These are phyloP conservation scores for Microplitis manilae DNA, from an alignment of 2,888 invertebrate genomes.

Conservation along the genomic window DNA sequence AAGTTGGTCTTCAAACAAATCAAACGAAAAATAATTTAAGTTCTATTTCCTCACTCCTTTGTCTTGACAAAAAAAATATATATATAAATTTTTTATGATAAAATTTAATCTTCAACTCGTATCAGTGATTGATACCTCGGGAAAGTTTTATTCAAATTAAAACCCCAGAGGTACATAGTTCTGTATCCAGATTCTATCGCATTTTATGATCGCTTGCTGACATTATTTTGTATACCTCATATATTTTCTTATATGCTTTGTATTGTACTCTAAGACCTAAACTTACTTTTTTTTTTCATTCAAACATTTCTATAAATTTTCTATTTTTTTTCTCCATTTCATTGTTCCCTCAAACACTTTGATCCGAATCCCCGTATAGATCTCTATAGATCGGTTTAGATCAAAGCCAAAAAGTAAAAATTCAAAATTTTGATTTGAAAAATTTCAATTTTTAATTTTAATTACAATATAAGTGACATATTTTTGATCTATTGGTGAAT, in stretches of 20 bases:
- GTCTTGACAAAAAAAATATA: not conserved
- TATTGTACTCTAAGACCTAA: not conserved
- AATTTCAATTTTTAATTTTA: too few relatives aligned
- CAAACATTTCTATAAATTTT: too few relatives aligned
- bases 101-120: conserved; percentile 15
- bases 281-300: not conserved
- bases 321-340: too few relatives aligned
- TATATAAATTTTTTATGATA: conserved; percentile 20
- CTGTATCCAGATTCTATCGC: not conserved
- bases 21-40: not conserved
- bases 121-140: not conserved
- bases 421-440: too few relatives aligned
- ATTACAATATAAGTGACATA: not conserved
- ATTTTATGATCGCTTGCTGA: not conserved
- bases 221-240: not conserved
- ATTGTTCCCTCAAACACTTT: too few relatives aligned
- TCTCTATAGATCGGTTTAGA: too few relatives aligned
- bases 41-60: not conserved
- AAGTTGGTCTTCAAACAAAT: not conserved
- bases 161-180: not conserved
- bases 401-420: too few relatives aligned
- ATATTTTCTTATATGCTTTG: not conserved
- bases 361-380: too few relatives aligned
- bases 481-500: not conserved
- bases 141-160: not conserved